Evolutionary conservation across 2,888 invertebrate species (phyloP), one percentile per base, ranked within the genome.

Genomic region (Melolontha melolontha): DNA sequence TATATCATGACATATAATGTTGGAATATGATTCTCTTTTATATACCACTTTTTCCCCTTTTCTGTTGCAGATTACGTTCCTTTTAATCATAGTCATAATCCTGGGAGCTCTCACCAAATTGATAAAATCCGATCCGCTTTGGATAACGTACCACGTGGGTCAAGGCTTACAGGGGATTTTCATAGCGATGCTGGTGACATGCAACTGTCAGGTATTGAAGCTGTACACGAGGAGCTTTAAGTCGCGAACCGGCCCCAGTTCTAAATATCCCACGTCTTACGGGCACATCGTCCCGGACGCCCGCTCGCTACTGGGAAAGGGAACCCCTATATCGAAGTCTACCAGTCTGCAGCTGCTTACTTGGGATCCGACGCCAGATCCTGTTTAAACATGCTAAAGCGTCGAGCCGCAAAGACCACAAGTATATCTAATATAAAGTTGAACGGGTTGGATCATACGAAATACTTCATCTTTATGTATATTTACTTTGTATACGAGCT

Each of bases 121-220:
- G 47, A 75, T 79, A 52, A 77, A 80, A 72, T 79, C 82, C 22
- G 80, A 83, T 39, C 75, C 82, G 47, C 75, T 84, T 34, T 84
- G 85, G 85, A 81, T 84, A 52, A 78, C 81, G 16, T 86, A 84
- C 74, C 85, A 85, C 75, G 81, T 84, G 34, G 81, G 80, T 0
- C 85, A 85, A 77, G 85, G 85, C 12, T 78, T 84, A 41, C 85
- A 90, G 83, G 91, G 90, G 44, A 85, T 90, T 69, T 84, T 88
- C 72, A 86, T 90, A 65, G 87, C 89, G 12, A 82, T 89, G 77
- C 84, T 88, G 69, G 88, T 89, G 63, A 88, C 89, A 22, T 89
- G 89, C 79, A 89, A 89, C 80, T 89, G 89, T 76, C 84, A 85
- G 72, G 81, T 84, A 52, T 74, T 84, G 66, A 84, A 84, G 74